Evolutionary conservation across 2,888 invertebrate genomes (phyloP).

Genomic region (Eupithecia inturbata): DNA sequence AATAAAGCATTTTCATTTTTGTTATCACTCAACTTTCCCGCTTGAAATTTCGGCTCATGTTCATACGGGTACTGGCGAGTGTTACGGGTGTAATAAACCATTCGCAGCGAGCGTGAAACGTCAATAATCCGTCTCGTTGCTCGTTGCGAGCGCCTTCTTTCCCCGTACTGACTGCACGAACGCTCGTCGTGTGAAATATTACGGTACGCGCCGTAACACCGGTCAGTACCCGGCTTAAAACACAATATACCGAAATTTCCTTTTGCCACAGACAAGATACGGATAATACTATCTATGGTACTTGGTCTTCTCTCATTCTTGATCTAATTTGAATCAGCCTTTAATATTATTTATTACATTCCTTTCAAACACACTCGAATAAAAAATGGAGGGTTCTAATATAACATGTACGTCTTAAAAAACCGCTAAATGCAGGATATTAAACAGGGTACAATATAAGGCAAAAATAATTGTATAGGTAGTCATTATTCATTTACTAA

Average conservation of each 20-base stretch:
- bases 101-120: too few relatives aligned
- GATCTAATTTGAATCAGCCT: slow-evolving; percentile 32
- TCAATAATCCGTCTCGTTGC: too few relatives aligned
- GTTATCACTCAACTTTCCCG: slow-evolving; percentile 11
- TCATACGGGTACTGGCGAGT: too few relatives aligned
- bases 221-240: not conserved
- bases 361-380: slow-evolving; percentile 19
- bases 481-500: slow-evolving; percentile 17
- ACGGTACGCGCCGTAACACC: too few relatives aligned
- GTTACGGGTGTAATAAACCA: too few relatives aligned
- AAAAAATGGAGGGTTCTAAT: slow-evolving; percentile 33
- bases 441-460: slow-evolving; percentile 42
- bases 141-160: too few relatives aligned
- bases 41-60: slow-evolving; percentile 14
- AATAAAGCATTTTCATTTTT: slow-evolving; percentile 4
- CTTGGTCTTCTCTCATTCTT: slow-evolving; percentile 11
- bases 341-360: slow-evolving; percentile 26
- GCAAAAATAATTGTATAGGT: slow-evolving; percentile 47
- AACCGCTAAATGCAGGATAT: slow-evolving; percentile 39
- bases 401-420: slow-evolving; percentile 35
- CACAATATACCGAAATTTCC: slow-evolving; percentile 5
- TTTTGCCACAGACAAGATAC: slow-evolving; percentile 4
- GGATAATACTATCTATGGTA: slow-evolving; percentile 7
- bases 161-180: too few relatives aligned
- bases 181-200: too few relatives aligned